Percentiles rank a stretch among this genome's conserved stretches.
Conservation (phyloP, 2,888 invertebrate genomes). For the Acleris sparsana region DNA sequence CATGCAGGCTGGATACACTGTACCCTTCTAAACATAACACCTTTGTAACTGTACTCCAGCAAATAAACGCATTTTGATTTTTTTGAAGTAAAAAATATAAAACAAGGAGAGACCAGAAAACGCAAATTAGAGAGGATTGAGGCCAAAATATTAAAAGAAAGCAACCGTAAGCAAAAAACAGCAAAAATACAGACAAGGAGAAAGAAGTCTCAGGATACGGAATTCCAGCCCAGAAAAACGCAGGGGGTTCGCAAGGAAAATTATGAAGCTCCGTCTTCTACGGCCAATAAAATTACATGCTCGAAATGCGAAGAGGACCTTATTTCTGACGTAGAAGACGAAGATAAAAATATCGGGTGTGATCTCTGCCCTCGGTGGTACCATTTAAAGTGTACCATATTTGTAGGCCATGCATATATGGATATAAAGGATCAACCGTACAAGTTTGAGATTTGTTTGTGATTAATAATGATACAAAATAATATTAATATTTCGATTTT, state of each 20-base stretch:
- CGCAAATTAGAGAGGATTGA: slow-evolving; percentile 42
- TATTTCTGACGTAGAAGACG: slow-evolving; percentile 45
- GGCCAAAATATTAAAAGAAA: slow-evolving; percentile 25
- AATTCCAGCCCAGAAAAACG: no score
- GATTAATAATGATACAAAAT: slow-evolving; percentile 25
- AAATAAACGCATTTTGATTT: no score
- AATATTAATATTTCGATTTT: no score
- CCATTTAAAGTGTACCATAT: slow-evolving; percentile 43
- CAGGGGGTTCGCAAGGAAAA: no score
- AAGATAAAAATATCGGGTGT: slow-evolving; percentile 44
- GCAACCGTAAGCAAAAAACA: slow-evolving; percentile 24
- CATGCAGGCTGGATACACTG: no score
- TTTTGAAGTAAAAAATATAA: slow-evolving; percentile 42
- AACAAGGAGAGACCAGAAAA: slow-evolving; percentile 43
- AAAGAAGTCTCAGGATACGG: no score
- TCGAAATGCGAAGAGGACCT: slow-evolving; percentile 41
- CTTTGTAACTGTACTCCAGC: no score
- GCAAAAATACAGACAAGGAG: slow-evolving; percentile 7
- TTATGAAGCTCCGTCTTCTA: no score
- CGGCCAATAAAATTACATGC: slow-evolving; percentile 3
- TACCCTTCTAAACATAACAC: no score
- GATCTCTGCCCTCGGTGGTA: slow-evolving; percentile 39
- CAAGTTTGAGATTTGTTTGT: slow-evolving; percentile 36
- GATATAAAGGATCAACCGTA: slow-evolving; percentile 39
- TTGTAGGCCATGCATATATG: slow-evolving; percentile 38